Evolutionary conservation across 2,113 vertebrate species (phyloP), one percentile per base, ranked within the genome.

Genomic region (Prolemur simus): DNA sequence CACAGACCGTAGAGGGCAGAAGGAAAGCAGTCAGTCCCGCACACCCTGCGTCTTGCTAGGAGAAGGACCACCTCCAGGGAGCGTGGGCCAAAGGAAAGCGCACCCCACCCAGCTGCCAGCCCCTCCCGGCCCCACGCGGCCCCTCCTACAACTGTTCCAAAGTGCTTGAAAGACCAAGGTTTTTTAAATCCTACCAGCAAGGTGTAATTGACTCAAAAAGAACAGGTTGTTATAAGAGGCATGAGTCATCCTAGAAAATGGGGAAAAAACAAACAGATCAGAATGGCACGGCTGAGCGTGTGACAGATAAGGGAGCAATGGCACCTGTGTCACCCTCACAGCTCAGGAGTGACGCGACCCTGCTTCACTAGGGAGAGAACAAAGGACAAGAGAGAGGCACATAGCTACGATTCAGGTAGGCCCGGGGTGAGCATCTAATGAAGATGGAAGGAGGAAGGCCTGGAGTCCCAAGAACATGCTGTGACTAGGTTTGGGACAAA

Each of bases 381-480:
- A 39, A 49, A 87, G 39, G 63, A 17, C 20, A 8, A 32, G 52
- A 49, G 74, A 32, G 47, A 47, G 84, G 49, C 7, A 4, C 4
- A 8, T 0, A 2, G 89, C 25, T 56, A 34, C 56, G 4, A 34
- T 45, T 32, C 8, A 0, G 3, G 39, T 6, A 64, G 58, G 11
- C 39, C 34, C 27, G 14, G 29, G 13, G 42, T 23, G n/a, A 47
- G 1, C 0, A 23, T 20, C 78, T 25, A 25, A 10, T 3, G 4
- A 25, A 27, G 39, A 39, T 2, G 49, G 83, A 3, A 3, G 13
- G 34, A 71, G 56, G 42, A 17, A 25, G 45, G 47, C 4, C 3
- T 1, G 10, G 1, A 0, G 0, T 18, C 88, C 37, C 5, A 1
- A 11, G 39, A 39, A 34, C 47, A 34, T 0, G 6, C 23, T 13